These are phyloP conservation scores for Sebastes goodei DNA, from an alignment of 2,797 vertebrate genomes.

Conservation along the genomic window DNA sequence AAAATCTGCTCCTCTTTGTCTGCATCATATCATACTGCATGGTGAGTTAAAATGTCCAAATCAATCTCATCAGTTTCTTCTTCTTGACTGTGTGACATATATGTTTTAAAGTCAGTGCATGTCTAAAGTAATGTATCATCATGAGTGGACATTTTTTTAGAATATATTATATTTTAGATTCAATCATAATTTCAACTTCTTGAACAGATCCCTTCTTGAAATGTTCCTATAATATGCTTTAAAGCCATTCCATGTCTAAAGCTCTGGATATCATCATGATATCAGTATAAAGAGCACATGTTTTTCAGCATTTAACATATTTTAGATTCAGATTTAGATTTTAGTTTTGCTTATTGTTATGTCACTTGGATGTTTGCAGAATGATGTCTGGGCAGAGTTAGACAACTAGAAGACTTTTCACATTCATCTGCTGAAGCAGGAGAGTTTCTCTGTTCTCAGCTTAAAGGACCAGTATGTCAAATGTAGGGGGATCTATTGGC, in stretches of 20 bases:
- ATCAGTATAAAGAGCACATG: not conserved
- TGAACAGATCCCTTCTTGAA: not conserved
- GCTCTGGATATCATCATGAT: not conserved
- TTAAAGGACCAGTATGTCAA: not conserved
- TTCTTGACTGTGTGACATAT: not conserved
- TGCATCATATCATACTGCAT: slow-evolving; percentile 1
- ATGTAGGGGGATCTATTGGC: too few species aligned
- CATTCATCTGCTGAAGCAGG: not conserved
- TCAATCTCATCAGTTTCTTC: not conserved
- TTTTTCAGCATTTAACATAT: not conserved
- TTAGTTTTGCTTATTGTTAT: not conserved
- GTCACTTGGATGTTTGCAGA: not conserved
- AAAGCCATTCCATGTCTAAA: not conserved
- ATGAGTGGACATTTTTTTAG: not conserved
- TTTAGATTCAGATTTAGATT: not conserved
- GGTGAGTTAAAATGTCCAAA: not conserved
- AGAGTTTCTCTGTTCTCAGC: not conserved
- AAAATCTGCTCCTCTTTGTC: not conserved
- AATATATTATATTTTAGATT: not conserved
- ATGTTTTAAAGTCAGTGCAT: not conserved
- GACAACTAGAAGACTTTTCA: not conserved
- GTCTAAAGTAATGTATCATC: not conserved
- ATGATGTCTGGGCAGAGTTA: not conserved
- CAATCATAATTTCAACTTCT: not conserved
- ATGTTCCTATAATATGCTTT: not conserved